Evolutionary conservation across 2,113 vertebrate species (phyloP), one percentile per base, ranked within the genome.

Genomic region (Gracilinanus agilis): DNA sequence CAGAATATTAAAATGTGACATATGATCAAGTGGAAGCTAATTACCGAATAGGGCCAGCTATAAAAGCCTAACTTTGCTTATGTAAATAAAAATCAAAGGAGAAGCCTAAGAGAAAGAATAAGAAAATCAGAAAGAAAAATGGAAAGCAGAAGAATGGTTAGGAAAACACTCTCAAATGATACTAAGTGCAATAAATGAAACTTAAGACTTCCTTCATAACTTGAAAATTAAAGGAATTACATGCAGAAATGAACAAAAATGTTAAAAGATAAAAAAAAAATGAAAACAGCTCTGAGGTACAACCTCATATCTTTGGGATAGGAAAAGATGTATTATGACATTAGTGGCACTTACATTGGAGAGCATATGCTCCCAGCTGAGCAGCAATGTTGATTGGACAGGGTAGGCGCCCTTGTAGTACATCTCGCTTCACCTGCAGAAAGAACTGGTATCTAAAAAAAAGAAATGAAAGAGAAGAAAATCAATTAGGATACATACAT

Each of bases 391-490:
- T 98, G 93, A 95, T 0, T 0, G 99, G 98, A 94, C 99, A 99
- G 3, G 98, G 99, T 92, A 99, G 97, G 3, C 99, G 98, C 54
- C 99, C 99, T 97, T 99, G 99, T 49, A 99, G 98, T 91, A 99
- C 97, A 90, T 99, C 99, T 97, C 99, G 99, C 97, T 99, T 99
- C 92, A 99, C 98, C 96, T 99, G 99, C 94, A 99, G 98, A 98
- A 99, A 99, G 98, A 99, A 99, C 97, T 99, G 99, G 95, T 98
- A 99, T 97, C 99, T 99, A 97, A 97, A 98, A 98, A 92, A 94
- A 24, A 95, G 53, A 92, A 97, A 96, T 53, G 90, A 90, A 89
- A 29, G 96, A 90, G 89, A 93, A 94, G 94, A 93, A 92, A 90
- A n/a, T 55, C 88, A 88, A 90, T 67, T 58, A 90, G 19, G 53